Conservation (phyloP, 2,797 vertebrate species). For the Cichlasoma orientale region DNA sequence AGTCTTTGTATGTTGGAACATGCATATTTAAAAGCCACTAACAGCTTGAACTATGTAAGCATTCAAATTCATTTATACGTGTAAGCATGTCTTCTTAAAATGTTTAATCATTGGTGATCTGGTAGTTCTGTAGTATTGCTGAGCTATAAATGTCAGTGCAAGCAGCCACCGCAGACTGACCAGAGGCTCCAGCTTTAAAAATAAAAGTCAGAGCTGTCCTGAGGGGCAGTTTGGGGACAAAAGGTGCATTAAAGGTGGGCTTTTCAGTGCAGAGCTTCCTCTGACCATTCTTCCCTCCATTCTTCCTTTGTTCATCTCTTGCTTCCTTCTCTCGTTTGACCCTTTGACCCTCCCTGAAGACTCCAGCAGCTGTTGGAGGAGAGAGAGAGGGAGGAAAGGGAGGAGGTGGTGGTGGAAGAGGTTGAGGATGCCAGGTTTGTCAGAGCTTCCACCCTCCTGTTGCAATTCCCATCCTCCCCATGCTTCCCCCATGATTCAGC, state of each 20-base stretch:
- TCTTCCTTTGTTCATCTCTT: slow-evolving; percentile 83
- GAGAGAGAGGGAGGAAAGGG: slow-evolving; percentile 88
- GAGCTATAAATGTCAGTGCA: neutral
- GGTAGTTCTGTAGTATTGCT: neutral
- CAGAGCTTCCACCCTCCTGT: slow-evolving; percentile 62
- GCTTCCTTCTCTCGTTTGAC: slow-evolving; percentile 82
- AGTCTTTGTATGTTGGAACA: neutral
- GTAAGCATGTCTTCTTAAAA: neutral
- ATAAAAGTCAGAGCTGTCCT: neutral
- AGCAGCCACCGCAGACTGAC: neutral
- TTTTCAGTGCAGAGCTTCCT: slow-evolving; percentile 60
- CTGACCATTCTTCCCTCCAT: slow-evolving; percentile 85
- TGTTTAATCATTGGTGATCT: neutral
- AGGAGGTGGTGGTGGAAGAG: slow-evolving; percentile 80
- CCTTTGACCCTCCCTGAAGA: slow-evolving; percentile 90
- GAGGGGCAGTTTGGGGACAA: neutral
- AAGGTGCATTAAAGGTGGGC: slow-evolving; percentile 1
- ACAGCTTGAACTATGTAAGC: neutral
- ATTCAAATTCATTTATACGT: neutral
- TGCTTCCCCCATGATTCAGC: slow-evolving; percentile 37
- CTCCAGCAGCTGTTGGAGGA: slow-evolving; percentile 95
- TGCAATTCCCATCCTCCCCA: slow-evolving; percentile 39
- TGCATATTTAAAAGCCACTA: neutral
- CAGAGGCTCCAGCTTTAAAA: neutral
- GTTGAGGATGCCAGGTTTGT: slow-evolving; percentile 97